Evolutionary conservation across 2,113 vertebrate species (phyloP), one percentile per base, ranked within the genome.

Genomic region (Scomber colias): DNA sequence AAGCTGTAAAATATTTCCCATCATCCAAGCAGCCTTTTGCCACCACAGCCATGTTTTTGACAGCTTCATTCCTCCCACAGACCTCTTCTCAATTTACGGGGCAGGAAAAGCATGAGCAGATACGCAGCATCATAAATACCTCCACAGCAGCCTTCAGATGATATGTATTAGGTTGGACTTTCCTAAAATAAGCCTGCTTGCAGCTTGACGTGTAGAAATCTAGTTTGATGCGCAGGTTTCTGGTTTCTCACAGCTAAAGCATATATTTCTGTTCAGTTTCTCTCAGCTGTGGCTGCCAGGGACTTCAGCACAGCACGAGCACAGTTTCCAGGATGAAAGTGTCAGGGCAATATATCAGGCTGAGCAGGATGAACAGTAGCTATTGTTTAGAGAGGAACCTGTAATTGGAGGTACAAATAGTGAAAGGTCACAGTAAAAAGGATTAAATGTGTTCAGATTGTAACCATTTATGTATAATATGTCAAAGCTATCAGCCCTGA

Each of bases 301-400:
- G 12, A 40, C 60, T 55, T 46, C 31, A 55, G 60, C 44, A 21
- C 60, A 24, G 3, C 24, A 27, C 46, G 57, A 55, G 57, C 46
- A 49, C 11, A 3, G 51, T 4, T 30, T 21, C n/a, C 0, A 27
- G n/a, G 11, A 8, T 1, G 14, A 16, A 35, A 24, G 75, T 60
- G 79, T 67, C 17, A 79, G 10, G 5, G 1, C 15, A 15, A 9
- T 74, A 66, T 31, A 69, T 75, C 79, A 83, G 77, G 16, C 24
- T 59, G 2, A 30, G 45, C 0, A 7, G 48, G 72, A 51, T n/a
- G 40, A 45, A 3, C 62, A 13, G 62, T 27, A 69, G 76, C 65
- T 60, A 30, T 13, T 75, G 62, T 64, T 51, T 14, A 19, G 53
- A 68, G 0, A 71, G 57, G 19, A 59, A 66, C 7, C 3, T 54